Percentiles rank a stretch among this genome's conserved stretches.
phyloP scores from a whole-genome alignment of 2,888 invertebrate genomes.

The Agonopterix subpropinquella region DNA sequence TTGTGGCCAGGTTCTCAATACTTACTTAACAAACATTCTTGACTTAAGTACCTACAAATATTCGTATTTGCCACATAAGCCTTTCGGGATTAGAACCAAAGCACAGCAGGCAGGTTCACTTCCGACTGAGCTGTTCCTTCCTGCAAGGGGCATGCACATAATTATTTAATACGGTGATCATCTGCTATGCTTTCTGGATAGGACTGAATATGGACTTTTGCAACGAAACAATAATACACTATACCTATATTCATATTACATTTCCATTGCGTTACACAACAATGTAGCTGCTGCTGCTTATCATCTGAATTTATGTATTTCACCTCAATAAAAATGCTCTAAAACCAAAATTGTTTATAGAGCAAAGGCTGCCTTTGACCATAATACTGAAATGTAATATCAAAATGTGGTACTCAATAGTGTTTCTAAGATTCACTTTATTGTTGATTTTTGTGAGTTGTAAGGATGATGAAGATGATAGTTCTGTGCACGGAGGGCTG shows the following conservation, averaged over 20 bases:
- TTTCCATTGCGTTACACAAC: conserved; percentile 27
- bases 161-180: no score
- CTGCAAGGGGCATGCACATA: no score
- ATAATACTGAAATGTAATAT: conserved; percentile 17
- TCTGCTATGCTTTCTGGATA: no score
- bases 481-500: conserved; percentile 12
- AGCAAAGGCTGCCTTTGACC: conserved; percentile 11
- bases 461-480: neutral
- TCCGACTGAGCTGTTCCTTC: no score
- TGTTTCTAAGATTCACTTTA: conserved; percentile 29
- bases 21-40: no score
- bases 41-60: no score
- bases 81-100: no score
- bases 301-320: conserved; percentile 46
- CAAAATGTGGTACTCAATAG: conserved; percentile 37
- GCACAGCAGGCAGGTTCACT: no score
- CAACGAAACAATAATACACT: no score
- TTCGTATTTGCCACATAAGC: no score
- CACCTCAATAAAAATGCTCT: conserved; percentile 40
- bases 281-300: conserved; percentile 28
- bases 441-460: conserved; percentile 10
- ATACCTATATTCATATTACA: neutral
- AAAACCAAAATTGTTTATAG: conserved; percentile 21
- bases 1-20: no score
- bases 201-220: no score